A percentile compares a stretch with the other conserved stretches of the same genome.
Conservation (phyloP, 2,888 invertebrate species). For the Steinernema carpocapsae region DNA sequence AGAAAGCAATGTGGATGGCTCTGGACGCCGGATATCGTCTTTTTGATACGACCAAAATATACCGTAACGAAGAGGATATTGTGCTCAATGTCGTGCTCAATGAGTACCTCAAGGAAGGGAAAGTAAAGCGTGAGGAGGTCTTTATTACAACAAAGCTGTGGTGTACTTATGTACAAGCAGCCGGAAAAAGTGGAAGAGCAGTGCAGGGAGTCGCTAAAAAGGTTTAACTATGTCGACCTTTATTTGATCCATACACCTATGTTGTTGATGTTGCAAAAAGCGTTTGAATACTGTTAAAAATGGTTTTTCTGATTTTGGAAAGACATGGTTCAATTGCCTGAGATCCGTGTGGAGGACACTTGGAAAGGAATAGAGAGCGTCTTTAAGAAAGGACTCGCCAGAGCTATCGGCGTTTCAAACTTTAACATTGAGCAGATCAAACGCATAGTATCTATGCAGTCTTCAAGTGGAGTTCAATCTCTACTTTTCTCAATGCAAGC, state of each 20-base stretch:
- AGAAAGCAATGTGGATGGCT: slow-evolving; percentile 52
- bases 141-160: slow-evolving; percentile 62
- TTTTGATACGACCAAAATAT: slow-evolving; percentile 79
- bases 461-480: slow-evolving; percentile 38
- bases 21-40: slow-evolving; percentile 66
- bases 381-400: slow-evolving; percentile 77
- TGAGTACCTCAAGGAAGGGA: slow-evolving; percentile 74
- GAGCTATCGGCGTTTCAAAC: slow-evolving; percentile 85
- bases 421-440: slow-evolving; percentile 79
- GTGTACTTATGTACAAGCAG: slow-evolving; percentile 36
- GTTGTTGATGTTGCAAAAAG: too few species aligned
- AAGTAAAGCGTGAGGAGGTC: slow-evolving; percentile 71
- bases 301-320: neutral
- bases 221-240: slow-evolving; percentile 57
- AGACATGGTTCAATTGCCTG: slow-evolving; percentile 39
- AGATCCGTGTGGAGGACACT: slow-evolving; percentile 56
- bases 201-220: slow-evolving; percentile 52
- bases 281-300: too few species aligned
- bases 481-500: slow-evolving; percentile 74
- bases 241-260: slow-evolving; percentile 53
- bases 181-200: slow-evolving; percentile 48
- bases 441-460: slow-evolving; percentile 72
- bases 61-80: slow-evolving; percentile 79
- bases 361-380: slow-evolving; percentile 69
- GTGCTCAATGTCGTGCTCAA: slow-evolving; percentile 77